Percentiles rank a stretch among this genome's conserved stretches.
These are phyloP conservation scores for Patiria pectinifera DNA, from an alignment of 53 echinoderm and acorn worm species.

Conservation along the genomic window DNA sequence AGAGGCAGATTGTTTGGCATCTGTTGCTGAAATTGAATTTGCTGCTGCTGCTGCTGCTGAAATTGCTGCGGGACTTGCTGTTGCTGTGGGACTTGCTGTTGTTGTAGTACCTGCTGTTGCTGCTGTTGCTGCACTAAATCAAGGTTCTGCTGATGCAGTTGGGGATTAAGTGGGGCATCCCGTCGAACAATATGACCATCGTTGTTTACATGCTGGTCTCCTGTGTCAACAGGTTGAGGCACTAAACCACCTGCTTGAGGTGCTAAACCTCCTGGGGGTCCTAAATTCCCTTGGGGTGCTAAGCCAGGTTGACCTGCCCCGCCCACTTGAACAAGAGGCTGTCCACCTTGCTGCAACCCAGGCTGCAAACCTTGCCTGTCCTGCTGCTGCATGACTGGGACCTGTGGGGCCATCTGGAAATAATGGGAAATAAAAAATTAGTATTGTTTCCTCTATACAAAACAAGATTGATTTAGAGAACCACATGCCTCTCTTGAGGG, in stretches of 20 bases:
- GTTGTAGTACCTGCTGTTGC: not conserved
- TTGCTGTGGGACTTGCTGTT: not conserved
- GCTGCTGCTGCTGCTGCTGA: constrained; percentile 38
- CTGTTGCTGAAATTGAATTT: constrained; percentile 16
- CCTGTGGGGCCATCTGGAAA: not conserved
- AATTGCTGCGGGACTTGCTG: constrained; percentile 41
- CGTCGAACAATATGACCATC: constrained; percentile 32
- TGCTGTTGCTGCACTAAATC: constrained; percentile 38
- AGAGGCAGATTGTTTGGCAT: not conserved
- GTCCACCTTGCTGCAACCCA: not conserved
- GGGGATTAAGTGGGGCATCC: constrained; percentile 15
- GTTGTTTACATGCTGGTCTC: constrained; percentile 28
- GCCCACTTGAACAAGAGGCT: constrained; percentile 34
- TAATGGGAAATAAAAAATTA: not conserved
- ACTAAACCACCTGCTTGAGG: constrained; percentile 36
- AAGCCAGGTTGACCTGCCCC: constrained; percentile 5
- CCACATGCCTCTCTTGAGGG: too few species aligned
- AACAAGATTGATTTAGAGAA: too few species aligned
- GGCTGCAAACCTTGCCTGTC: constrained; percentile 37
- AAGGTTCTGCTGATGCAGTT: constrained; percentile 20
- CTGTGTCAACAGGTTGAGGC: constrained; percentile 61
- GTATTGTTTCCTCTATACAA: too few species aligned
- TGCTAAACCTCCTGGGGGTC: constrained; percentile 14
- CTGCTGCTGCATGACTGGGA: constrained; percentile 31
- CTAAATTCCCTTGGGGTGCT: not conserved